Conservation (phyloP, 2,797 vertebrate genomes). For the Setipinna tenuifilis region DNA sequence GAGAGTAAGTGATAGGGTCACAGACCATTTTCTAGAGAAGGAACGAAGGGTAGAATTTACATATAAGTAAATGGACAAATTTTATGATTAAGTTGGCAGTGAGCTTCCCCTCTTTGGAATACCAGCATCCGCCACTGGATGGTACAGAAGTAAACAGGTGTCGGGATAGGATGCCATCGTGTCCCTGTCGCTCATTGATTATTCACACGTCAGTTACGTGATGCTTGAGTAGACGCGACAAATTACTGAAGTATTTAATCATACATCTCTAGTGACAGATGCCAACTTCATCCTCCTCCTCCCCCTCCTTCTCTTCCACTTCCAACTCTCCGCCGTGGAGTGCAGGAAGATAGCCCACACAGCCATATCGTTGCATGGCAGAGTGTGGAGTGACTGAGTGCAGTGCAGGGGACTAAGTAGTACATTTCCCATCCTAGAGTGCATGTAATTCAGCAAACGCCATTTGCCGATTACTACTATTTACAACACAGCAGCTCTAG, state of each 20-base stretch:
- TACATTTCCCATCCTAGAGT: not conserved
- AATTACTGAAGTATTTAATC: conserved; percentile 11
- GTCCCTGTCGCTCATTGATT: not conserved
- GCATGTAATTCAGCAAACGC: not conserved
- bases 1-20: no score
- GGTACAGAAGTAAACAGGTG: conserved; percentile 6
- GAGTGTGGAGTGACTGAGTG: not conserved
- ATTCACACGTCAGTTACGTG: not conserved
- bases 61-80: no score
- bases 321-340: not conserved
- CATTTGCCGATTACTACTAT: not conserved
- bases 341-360: not conserved
- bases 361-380: not conserved
- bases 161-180: not conserved
- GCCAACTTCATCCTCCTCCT: not conserved
- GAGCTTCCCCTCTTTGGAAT: no score
- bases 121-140: no score
- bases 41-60: no score
- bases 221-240: not conserved
- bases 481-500: not conserved
- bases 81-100: no score
- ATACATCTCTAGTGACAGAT: not conserved
- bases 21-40: no score
- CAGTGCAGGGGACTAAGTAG: not conserved
- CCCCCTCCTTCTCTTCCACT: not conserved